Evolutionary conservation across 1,140 invertebrate species (phyloP).

Genomic region (Chrysopa pallens): DNA sequence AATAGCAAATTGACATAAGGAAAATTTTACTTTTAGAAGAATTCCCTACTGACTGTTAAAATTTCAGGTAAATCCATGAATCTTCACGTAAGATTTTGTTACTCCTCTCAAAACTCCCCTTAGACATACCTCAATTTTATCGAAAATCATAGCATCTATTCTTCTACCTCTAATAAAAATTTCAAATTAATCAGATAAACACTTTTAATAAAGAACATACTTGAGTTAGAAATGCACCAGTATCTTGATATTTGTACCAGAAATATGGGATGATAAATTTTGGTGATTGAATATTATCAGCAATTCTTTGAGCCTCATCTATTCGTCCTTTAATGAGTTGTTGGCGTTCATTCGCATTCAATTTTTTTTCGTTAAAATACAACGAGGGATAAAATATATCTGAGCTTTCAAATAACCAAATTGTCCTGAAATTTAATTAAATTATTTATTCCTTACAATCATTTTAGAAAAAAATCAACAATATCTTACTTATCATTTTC

Average conservation of each 20-base stretch:
- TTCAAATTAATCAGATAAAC: no score
- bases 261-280: constrained; percentile 39
- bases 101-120: no score
- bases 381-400: constrained; percentile 43
- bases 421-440: constrained; percentile 28
- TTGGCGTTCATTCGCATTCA: constrained; percentile 25
- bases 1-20: no score
- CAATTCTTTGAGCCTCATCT: constrained; percentile 35
- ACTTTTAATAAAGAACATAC: constrained; percentile 20
- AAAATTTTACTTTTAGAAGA: no score
- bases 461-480: background rate
- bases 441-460: background rate
- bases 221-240: constrained; percentile 28
- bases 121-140: no score
- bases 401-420: constrained; percentile 45
- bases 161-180: no score
- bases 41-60: no score
- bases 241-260: constrained; percentile 51
- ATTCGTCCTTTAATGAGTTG: constrained; percentile 39
- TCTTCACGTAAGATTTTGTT: no score
- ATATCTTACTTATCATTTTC: constrained; percentile 45
- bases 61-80: no score
- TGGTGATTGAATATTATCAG: constrained; percentile 12
- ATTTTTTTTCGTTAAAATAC: constrained; percentile 33
- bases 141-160: no score